Evolutionary conservation across 23 tunicate genomes (phyloP).

Genomic region (Ascidia mentula): DNA sequence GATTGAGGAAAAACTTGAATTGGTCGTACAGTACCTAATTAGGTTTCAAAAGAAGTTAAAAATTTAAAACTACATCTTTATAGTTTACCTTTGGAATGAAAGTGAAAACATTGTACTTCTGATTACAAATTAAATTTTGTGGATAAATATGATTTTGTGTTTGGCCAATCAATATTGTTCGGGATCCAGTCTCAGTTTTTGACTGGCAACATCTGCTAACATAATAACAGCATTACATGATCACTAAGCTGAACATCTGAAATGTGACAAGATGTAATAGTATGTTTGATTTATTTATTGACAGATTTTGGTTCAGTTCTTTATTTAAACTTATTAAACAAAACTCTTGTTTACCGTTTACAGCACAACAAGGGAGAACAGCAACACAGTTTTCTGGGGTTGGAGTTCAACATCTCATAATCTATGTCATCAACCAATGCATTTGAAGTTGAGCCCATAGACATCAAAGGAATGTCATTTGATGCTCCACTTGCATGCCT

Average conservation of each 20-base stretch:
- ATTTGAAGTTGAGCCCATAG: constrained; percentile 52
- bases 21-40: constrained; percentile 84
- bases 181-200: background rate
- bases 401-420: background rate
- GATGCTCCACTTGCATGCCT: background rate
- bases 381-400: too few relatives aligned
- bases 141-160: constrained; percentile 31
- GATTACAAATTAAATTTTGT: constrained; percentile 76
- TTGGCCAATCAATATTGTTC: background rate
- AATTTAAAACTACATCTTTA: background rate
- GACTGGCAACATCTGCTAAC: background rate
- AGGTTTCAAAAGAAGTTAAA: background rate
- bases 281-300: too few relatives aligned
- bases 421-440: constrained; percentile 18
- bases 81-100: constrained; percentile 90
- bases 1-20: constrained; percentile 88
- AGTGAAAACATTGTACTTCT: constrained; percentile 78
- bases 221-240: background rate
- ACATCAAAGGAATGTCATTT: constrained; percentile 61
- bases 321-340: too few relatives aligned
- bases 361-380: too few relatives aligned
- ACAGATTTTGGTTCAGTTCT: too few relatives aligned
- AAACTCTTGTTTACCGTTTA: too few relatives aligned
- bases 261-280: too few relatives aligned
- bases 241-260: constrained; percentile 1